phyloP scores from a whole-genome alignment of 2,888 invertebrate genomes.

The Acronicta psi region DNA sequence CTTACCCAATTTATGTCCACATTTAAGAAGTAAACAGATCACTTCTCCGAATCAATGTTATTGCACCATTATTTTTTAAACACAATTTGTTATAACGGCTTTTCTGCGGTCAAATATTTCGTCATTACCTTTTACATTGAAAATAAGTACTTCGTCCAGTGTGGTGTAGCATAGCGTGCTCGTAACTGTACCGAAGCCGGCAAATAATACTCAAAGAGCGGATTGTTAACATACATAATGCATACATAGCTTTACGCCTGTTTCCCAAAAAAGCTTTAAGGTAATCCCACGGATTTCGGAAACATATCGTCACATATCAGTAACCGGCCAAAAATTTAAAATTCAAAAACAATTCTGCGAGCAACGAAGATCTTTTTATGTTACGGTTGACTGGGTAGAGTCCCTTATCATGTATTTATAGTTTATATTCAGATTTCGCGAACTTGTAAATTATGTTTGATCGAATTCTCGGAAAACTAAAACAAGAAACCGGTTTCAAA shows the following conservation, averaged over 20 bases:
- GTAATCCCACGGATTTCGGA: no score
- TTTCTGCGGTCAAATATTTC: conserved; percentile 43
- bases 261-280: no score
- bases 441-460: conserved; percentile 16
- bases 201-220: no score
- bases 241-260: no score
- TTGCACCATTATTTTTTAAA: conserved; percentile 34
- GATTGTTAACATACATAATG: no score
- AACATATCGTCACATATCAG: no score
- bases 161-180: not conserved
- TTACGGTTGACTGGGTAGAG: not conserved
- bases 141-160: conserved; percentile 2
- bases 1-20: conserved; percentile 14
- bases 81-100: conserved; percentile 33
- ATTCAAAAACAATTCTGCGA: no score
- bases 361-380: not conserved
- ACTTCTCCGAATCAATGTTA: conserved; percentile 45
- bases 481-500: conserved; percentile 24
- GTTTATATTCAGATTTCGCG: conserved; percentile 26
- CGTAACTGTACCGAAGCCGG: no score
- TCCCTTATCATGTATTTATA: conserved; percentile 17
- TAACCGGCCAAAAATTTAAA: no score
- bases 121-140: conserved; percentile 31
- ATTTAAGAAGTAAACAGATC: conserved; percentile 25
- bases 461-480: conserved; percentile 36